Conservation (phyloP, 1,140 invertebrate genomes). For the Lepeophtheirus salmonis region DNA sequence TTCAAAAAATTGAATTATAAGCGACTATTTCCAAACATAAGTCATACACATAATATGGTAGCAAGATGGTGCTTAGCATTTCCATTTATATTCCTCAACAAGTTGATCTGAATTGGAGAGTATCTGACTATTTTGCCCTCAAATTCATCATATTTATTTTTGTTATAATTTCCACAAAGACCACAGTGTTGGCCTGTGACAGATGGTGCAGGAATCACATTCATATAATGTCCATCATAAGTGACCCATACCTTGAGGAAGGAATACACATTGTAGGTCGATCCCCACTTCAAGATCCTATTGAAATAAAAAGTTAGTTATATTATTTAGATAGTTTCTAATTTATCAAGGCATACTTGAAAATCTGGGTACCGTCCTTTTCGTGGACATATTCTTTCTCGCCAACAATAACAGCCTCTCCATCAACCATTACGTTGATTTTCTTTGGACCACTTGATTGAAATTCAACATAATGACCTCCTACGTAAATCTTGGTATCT, state of each 20-base stretch:
- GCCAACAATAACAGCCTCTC: constrained; percentile 12
- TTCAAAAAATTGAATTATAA: too few species aligned
- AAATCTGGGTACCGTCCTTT: constrained; percentile 10
- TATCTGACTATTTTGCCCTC: neutral
- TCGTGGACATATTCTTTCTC: constrained; percentile 4
- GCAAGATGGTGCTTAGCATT: too few species aligned
- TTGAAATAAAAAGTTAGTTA: neutral
- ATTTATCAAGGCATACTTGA: constrained; percentile 9
- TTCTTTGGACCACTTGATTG: constrained; percentile 1
- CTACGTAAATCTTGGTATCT: constrained; percentile 20
- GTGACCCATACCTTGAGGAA: constrained; percentile 17
- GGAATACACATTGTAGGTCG: constrained; percentile 17
- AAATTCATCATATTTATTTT: constrained; percentile 19
- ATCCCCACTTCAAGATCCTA: constrained; percentile 12
- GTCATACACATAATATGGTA: too few species aligned
- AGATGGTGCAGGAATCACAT: constrained; percentile 19
- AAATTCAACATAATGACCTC: constrained; percentile 20
- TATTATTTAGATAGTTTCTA: neutral
- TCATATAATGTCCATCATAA: constrained; percentile 17
- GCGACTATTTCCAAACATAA: too few species aligned
- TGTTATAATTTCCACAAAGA: constrained; percentile 21
- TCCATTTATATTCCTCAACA: constrained; percentile 6
- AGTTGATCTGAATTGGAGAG: neutral
- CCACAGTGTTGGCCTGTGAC: constrained; percentile 20
- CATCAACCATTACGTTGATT: constrained; percentile 19